A percentile compares a stretch with the other conserved stretches of the same genome.
phyloP scores from a whole-genome alignment of 2,888 invertebrate species.

The Eupelmus urozonus region DNA sequence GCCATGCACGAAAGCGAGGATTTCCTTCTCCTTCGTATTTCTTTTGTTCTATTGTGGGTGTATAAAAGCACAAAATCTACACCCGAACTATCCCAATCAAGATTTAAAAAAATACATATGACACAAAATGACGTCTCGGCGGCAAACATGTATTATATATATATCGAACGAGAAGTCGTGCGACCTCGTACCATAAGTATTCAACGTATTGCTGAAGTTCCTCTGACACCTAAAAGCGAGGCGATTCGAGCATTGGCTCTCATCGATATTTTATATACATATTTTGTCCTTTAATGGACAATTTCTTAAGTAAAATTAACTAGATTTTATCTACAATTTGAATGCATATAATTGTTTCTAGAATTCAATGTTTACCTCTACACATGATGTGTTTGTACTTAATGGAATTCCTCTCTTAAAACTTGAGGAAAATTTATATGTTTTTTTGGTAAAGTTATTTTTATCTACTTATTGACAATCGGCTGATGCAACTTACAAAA shows the following conservation, averaged over 20 bases:
- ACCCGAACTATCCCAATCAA: slow-evolving; percentile 26
- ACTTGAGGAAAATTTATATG: background rate
- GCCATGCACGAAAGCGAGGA: slow-evolving; percentile 40
- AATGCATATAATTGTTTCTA: slow-evolving; percentile 8
- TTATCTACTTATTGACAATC: slow-evolving; percentile 7
- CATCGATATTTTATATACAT: slow-evolving; percentile 37
- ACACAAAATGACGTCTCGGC: slow-evolving; percentile 43
- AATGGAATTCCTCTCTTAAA: background rate
- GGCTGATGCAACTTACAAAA: slow-evolving; percentile 7
- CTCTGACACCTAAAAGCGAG: slow-evolving; percentile 54
- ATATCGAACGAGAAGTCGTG: slow-evolving; percentile 58
- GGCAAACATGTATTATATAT: slow-evolving; percentile 56
- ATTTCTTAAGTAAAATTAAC: slow-evolving; percentile 25
- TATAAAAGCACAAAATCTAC: slow-evolving; percentile 20
- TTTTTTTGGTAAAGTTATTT: background rate
- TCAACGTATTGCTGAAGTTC: slow-evolving; percentile 61
- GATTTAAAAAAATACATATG: slow-evolving; percentile 38
- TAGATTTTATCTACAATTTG: slow-evolving; percentile 48
- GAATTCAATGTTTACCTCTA: background rate
- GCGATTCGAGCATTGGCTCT: slow-evolving; percentile 45
- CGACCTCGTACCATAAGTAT: slow-evolving; percentile 58
- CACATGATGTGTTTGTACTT: background rate
- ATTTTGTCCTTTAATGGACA: slow-evolving; percentile 3
- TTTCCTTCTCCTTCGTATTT: slow-evolving; percentile 57
- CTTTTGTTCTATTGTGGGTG: slow-evolving; percentile 15